phyloP scores from a whole-genome alignment of 2,113 vertebrate genomes.

The Rafetus swinhoei region DNA sequence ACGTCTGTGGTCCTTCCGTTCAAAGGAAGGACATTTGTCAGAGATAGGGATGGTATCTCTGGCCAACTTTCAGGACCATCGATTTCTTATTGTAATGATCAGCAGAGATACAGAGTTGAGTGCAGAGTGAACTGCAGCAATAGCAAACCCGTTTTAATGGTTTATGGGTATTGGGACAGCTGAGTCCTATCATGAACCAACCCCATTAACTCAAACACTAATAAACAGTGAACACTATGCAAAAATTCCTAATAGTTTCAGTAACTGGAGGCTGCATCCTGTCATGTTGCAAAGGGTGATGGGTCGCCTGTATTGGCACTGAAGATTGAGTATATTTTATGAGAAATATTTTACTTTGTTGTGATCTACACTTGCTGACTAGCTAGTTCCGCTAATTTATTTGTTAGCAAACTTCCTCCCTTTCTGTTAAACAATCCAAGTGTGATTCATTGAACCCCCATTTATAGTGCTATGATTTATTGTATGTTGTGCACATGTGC shows the following conservation, averaged over 20 bases:
- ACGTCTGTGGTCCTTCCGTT: background rate
- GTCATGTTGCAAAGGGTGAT: background rate
- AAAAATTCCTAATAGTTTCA: background rate
- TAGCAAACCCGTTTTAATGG: background rate
- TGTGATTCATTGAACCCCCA: background rate
- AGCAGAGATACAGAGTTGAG: slow-evolving; percentile 47
- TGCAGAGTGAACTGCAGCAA: slow-evolving; percentile 17
- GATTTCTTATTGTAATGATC: slow-evolving; percentile 47
- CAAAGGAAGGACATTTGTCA: background rate
- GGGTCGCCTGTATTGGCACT: background rate
- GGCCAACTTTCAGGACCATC: background rate
- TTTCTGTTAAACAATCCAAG: background rate
- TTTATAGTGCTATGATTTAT: background rate
- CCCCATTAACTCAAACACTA: background rate
- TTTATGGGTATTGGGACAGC: background rate
- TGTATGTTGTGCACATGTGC: background rate
- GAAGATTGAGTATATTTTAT: slow-evolving; percentile 56
- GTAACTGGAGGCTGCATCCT: background rate
- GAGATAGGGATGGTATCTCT: background rate
- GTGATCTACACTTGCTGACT: slow-evolving; percentile 52
- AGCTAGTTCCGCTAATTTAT: slow-evolving; percentile 66
- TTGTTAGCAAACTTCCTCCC: slow-evolving; percentile 34
- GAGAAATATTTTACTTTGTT: slow-evolving; percentile 32
- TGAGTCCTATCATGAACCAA: background rate
- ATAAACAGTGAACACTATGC: background rate